Evolutionary conservation across 2,113 vertebrate species (phyloP), one percentile per base, ranked within the genome.

Genomic region (Alaudala cheleensis): DNA sequence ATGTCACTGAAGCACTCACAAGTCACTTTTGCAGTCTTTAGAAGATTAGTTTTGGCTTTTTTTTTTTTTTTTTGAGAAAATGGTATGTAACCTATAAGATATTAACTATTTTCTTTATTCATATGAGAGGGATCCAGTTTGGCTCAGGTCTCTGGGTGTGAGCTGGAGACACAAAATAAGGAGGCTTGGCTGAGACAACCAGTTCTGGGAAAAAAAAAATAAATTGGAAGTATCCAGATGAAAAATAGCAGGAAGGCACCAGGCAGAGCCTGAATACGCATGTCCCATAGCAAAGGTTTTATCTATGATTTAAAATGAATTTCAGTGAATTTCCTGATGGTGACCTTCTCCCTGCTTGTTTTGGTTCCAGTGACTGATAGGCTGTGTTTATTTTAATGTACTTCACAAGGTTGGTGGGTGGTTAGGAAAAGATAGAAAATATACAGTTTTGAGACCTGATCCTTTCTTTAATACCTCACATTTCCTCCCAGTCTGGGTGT

Each of bases 21-120:
- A 76, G 12, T 50, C 14, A 31, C 29, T 81, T 50, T n/a, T 86
- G 40, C 28, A 37, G 5, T 15, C 54, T 57, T 58, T 31, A 44
- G 14, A 62, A 34, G 23, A 60, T 17, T 49, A 6, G 0, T 14
- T 74, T 78, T 42, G 23, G 8, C 12, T 40, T 50, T 67, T 33
- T 47, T 21, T 18, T 26, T 6, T 51, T 40, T 14, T 51, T 66
- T 37, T 71, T 34, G 5, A 50, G 34, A 56, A 89, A 66, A 37
- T 51, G 0, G 6, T n/a, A 5, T 6, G 6, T 39, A 60, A 17
- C 7, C 6, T 65, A 1, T 49, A 42, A 84, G 31, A 69, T 51
- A 12, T 1, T 69, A 11, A 22, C 5, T 25, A 51, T 54, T 64
- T 39, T 42, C 23, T 53, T 44, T 40, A 17, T 45, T 76, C 14